Evolutionary conservation across 2,113 vertebrate genomes (phyloP), one percentile per base, ranked within the genome.

Genomic region (Protobothrops mucrosquamatus): DNA sequence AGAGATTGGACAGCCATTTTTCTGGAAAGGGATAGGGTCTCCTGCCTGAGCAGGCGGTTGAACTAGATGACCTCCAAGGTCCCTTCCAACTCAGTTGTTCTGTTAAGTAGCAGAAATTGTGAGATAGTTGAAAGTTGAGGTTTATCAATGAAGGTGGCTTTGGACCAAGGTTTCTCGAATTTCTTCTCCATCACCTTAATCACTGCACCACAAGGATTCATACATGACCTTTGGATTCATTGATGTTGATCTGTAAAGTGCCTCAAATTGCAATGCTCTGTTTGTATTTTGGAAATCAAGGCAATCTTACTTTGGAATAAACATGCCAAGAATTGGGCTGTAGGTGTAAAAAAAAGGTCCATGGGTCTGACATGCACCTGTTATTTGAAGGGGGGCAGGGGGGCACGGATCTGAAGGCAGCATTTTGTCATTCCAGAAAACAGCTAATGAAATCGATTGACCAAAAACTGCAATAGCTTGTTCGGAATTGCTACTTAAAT

Each of bases 401-500:
- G 92, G 48, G 48, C 48, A 8, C 3, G 64, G 20, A 88, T 29
- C 59, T 3, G 29, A 26, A 89, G 0, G 64, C 61, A 48, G 54
- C n/a, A 89, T 51, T 92, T 0, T 0, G 0, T 94, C 18, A 34
- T 0, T n/a, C 57, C 3, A 52, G 86, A 52, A 92, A 95, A 93
- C 1, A 55, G 89, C 56, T 34, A 85, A 85, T 61, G 29, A 43
- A 59, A 89, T 3, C 92, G 69, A 85, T 6, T 91, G 85, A 18
- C 6, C 29, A 14, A 56, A 29, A 85, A 2, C 1, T 59, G 3
- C 14, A 94, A 56, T 4, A 92, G 86, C 64, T 1, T 3, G 54
- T 18, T 55, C 11, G 56, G 1, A 92, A 94, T 51, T 64, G 26
- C 90, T 91, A 91, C 52, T 26, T 15, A 94, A 92, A 54, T 92